Conservation (phyloP, 2,113 vertebrate species). For the Stercorarius parasiticus region DNA sequence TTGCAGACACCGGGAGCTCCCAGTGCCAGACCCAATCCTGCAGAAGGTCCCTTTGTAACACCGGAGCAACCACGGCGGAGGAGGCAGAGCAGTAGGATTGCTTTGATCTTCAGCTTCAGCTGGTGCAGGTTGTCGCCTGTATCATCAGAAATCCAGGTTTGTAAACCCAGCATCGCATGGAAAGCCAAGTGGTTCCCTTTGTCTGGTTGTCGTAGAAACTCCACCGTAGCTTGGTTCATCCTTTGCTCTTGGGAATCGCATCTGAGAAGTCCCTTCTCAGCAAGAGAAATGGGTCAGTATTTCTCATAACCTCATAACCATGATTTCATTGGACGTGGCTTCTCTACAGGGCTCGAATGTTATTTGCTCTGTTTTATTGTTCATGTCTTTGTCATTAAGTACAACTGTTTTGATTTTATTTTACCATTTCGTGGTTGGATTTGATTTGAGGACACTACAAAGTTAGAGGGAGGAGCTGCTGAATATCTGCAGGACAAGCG, state of each 20-base stretch:
- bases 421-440: not conserved
- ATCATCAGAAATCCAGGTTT: not conserved
- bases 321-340: not conserved
- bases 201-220: not conserved
- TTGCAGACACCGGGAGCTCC: not conserved
- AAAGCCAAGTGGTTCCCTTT: not conserved
- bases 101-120: not conserved
- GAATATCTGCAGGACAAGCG: not conserved
- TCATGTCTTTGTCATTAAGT: not conserved
- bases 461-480: not conserved
- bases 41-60: not conserved
- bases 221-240: not conserved
- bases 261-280: not conserved
- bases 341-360: rapidly evolving
- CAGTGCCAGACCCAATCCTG: rapidly evolving
- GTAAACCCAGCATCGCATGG: not conserved
- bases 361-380: not conserved
- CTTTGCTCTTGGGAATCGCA: not conserved
- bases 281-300: rapidly evolving
- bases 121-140: not conserved
- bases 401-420: not conserved
- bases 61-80: rapidly evolving
- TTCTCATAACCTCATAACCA: not conserved
- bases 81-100: not conserved
- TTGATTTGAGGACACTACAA: not conserved